These are phyloP conservation scores for Carassius carassius DNA, from an alignment of 2,113 vertebrate genomes.

Conservation along the genomic window DNA sequence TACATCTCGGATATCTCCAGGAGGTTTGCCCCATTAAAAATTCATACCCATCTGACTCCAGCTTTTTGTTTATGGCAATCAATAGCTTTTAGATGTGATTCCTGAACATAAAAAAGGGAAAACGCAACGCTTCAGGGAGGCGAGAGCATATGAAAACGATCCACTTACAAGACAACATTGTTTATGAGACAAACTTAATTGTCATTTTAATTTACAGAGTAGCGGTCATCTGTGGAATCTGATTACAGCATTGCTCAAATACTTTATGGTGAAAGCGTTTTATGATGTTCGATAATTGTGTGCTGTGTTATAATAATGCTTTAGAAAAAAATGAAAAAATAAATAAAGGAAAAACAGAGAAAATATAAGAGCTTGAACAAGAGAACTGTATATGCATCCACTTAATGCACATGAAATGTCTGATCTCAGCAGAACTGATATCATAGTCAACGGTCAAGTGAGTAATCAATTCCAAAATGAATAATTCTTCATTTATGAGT, in stretches of 20 bases:
- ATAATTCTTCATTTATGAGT: constrained; percentile 15
- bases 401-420: constrained; percentile 20
- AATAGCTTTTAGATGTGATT: constrained; percentile 85
- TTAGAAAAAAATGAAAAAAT: not conserved
- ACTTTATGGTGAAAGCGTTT: constrained; percentile 22
- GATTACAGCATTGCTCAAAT: not conserved
- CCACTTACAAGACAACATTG: not conserved
- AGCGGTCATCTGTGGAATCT: not conserved
- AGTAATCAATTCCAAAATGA: constrained; percentile 28
- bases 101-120: constrained; percentile 35
- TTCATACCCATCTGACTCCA: constrained; percentile 76
- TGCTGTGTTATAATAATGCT: constrained; percentile 21
- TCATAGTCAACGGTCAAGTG: constrained; percentile 5
- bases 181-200: constrained; percentile 40
- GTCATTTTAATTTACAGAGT: constrained; percentile 38
- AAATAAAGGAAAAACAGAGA: not conserved
- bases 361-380: not conserved
- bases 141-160: constrained; percentile 34
- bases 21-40: constrained; percentile 81
- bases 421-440: constrained; percentile 25
- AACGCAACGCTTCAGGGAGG: not conserved
- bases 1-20: constrained; percentile 64
- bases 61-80: constrained; percentile 78
- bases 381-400: constrained; percentile 12
- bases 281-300: constrained; percentile 33